Evolutionary conservation across 2,888 invertebrate genomes (phyloP).

Genomic region (Heliconius hortense): DNA sequence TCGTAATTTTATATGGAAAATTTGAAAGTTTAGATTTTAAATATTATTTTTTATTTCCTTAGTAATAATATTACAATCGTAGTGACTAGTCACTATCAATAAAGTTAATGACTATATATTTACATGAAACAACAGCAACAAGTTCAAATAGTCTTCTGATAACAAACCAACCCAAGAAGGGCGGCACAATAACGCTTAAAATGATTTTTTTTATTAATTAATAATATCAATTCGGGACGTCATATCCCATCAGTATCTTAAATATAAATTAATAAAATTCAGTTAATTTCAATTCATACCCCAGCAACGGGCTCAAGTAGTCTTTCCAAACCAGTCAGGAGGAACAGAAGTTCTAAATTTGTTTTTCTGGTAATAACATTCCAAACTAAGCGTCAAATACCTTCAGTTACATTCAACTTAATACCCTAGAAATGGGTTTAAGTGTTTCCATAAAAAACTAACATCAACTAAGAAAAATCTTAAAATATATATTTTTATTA

Average conservation of each 20-base stretch:
- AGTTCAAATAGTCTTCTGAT: too few species aligned
- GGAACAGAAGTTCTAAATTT: conserved; percentile 57
- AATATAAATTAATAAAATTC: not conserved
- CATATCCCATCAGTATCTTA: not conserved
- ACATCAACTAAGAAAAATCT: not conserved
- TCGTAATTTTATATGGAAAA: not conserved
- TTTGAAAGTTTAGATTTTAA: not conserved
- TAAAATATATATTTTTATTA: not conserved
- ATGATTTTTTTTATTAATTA: not conserved
- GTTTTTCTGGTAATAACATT: not conserved
- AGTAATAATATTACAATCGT: not conserved
- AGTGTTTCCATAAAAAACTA: not conserved
- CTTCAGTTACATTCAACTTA: too few species aligned
- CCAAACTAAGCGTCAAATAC: not conserved
- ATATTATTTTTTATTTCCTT: not conserved
- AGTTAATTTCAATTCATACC: not conserved
- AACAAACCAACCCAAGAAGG: too few species aligned
- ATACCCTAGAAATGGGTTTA: not conserved
- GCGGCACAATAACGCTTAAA: not conserved
- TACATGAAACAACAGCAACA: too few species aligned
- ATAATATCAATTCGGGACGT: not conserved
- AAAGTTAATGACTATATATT: not conserved
- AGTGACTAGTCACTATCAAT: not conserved
- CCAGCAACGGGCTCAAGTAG: conserved; percentile 31
- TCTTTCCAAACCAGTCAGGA: conserved; percentile 47